Conservation (phyloP, 1,140 invertebrate species). For the Pseudobourletiella spinata region DNA sequence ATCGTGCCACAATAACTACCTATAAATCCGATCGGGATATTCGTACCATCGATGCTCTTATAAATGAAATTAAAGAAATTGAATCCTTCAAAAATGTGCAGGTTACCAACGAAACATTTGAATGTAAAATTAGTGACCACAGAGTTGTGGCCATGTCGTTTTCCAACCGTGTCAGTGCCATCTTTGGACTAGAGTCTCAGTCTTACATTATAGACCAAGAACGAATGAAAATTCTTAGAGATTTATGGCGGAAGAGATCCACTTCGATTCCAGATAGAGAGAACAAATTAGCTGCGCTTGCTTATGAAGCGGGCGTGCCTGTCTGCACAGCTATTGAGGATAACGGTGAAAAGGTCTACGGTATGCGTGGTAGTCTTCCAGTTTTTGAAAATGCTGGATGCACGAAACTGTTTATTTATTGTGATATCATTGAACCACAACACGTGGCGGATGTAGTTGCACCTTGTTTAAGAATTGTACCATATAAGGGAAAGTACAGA, state of each 20-base stretch:
- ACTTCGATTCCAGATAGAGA: not conserved
- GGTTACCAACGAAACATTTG: too few species aligned
- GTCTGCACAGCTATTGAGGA: too few species aligned
- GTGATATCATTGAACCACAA: conserved; percentile 38
- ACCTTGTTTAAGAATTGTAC: conserved; percentile 30
- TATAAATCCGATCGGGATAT: not conserved
- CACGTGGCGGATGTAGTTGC: conserved; percentile 38
- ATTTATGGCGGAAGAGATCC: not conserved
- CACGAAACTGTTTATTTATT: conserved; percentile 34
- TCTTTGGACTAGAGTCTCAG: too few species aligned
- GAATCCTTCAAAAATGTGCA: not conserved
- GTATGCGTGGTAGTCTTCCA: not conserved
- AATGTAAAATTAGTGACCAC: too few species aligned
- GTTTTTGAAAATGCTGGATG: not conserved
- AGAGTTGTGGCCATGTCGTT: too few species aligned
- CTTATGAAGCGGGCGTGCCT: too few species aligned
- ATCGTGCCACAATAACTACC: too few species aligned
- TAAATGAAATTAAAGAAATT: not conserved
- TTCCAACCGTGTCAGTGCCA: too few species aligned
- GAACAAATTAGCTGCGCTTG: too few species aligned
- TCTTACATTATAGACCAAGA: not conserved
- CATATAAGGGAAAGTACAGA: not conserved
- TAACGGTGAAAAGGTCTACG: not conserved
- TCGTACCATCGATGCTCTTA: not conserved
- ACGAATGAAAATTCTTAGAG: not conserved